Base-by-base conservation (phyloP, 2,888 invertebrate genomes). In the Eristalis tenax region DNA sequence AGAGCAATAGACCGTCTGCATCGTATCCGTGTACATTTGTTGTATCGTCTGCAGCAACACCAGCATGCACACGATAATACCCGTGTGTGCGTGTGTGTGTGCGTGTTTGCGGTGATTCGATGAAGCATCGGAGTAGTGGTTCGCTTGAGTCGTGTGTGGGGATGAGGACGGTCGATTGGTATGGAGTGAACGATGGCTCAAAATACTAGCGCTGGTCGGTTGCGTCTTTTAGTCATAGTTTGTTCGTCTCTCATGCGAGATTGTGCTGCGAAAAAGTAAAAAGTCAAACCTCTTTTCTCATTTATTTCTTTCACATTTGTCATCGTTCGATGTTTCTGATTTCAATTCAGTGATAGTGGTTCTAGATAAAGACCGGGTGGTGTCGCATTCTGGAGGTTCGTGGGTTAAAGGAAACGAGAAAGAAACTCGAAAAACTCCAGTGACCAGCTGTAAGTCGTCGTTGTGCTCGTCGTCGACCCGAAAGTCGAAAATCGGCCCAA, bases 191-290 rank as follows among this genome's bases (percentile, higher is more conserved):
- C 4, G 69, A 65, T 86, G 74, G 82, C 40, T 82, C 82, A 74
- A 86, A 78, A 82, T 63, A 78, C 65, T 59, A 40, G 68, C n/a
- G 71, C 79, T 76, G 75, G 79, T 50, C 56, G 73, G 76, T 73
- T 87, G 87, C 83, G 80, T 87, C 87, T 87, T 83, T 87, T 76
- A 87, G 87, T 87, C 76, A 80, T 63, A 80, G 63, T 80, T 73
- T 50, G 76, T 56, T 59, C 71, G 87, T 80, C 79, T 87, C 79
- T 64, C 83, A 86, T 79, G 86, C 66, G 87, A 80, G 83, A 74
- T 87, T 75, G 83, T 74, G 23, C 64, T 85, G 73, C 57, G 11
- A 71, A 43, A 65, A 61, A 50, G 8, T 4, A 65, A 40, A 43
- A 32, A 32, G 1, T 10, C 32, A 32, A 32, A 32, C 10, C 13